Percentiles rank a stretch among this genome's conserved stretches.
Conservation (phyloP, 2,113 vertebrate species). For the Hoplias malabaricus region DNA sequence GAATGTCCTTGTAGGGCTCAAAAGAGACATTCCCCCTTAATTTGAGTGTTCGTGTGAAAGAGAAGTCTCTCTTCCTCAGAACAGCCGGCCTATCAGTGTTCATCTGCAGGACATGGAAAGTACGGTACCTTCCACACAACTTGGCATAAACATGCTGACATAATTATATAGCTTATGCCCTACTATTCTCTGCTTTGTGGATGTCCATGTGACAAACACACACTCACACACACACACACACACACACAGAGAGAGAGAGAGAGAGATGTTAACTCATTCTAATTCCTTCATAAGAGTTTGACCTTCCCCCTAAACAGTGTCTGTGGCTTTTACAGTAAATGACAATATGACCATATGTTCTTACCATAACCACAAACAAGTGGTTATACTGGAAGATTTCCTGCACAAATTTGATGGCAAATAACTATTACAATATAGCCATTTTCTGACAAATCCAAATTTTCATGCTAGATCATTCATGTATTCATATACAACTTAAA, state of each 20-base stretch:
- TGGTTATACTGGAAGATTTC: no score
- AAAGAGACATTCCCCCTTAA: conserved; percentile 24
- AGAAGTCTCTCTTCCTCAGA: conserved; percentile 34
- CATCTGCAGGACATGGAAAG: conserved; percentile 66
- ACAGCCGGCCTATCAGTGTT: conserved; percentile 38
- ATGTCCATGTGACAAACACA: conserved; percentile 33
- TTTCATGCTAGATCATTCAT: neutral
- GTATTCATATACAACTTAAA: no score
- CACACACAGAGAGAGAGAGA: neutral
- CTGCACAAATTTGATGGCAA: no score
- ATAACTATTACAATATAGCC: no score
- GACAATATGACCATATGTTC: neutral
- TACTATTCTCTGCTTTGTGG: conserved; percentile 27
- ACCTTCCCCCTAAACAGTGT: neutral
- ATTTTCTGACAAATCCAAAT: neutral
- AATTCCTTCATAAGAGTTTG: neutral
- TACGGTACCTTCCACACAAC: conserved; percentile 66
- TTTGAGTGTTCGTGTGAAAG: conserved; percentile 24
- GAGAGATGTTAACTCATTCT: conserved; percentile 46
- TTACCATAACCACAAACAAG: neutral
- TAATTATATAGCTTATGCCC: conserved; percentile 61
- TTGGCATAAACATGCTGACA: conserved; percentile 64
- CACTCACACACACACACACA: neutral
- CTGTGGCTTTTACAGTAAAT: conserved; percentile 27
- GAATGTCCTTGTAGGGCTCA: no score